Evolutionary conservation across 2,113 vertebrate species (phyloP), one percentile per base, ranked within the genome.

Genomic region (Myrmophylax atrothorax): DNA sequence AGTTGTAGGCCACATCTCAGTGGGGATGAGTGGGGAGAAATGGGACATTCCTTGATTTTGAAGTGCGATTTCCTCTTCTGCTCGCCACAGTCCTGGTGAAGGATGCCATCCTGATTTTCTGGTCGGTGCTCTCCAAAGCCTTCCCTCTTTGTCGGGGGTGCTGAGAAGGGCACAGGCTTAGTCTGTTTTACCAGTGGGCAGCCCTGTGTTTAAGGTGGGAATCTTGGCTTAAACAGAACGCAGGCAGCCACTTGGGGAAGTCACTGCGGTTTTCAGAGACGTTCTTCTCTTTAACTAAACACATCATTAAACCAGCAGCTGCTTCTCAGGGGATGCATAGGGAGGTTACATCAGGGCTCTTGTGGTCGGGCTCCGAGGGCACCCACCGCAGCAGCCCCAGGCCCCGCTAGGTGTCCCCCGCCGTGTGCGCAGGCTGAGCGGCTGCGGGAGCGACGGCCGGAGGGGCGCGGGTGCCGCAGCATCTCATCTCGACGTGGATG

Each of bases 381-480:
- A 31, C 14, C 1, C 49, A 3, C 49, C 11, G 69, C 52, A 35
- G 58, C 52, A 50, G 85, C 70, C 46, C 46, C 4, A 0, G 29
- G 3, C 60, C 89, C 87, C 66, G 35, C 89, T 58, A n/a, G 79
- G 50, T 88, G 94, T 94, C 72, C 88, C 79, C 56, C 46, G 84
- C 70, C 47, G 35, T 63, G 84, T 76, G 85, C 22, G 29, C 40
- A 52, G 33, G 4, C 4, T 6, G 50, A 47, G 79, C 12, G 6
- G 49, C 28, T 4, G 76, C 59, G 19, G n/a, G 7, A 14, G 49
- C 17, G 18, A 63, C 31, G 47, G 59, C 76, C 4, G 2, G 9
- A 26, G 42, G 2, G 4, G 42, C 1, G 3, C 0, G 6, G 11
- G 22, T 25, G 13, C 40, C 1, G 1, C 66, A 35, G 66, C 40